These are phyloP conservation scores for Argyra leucocephala DNA, from an alignment of 2,888 invertebrate genomes.

Conservation along the genomic window DNA sequence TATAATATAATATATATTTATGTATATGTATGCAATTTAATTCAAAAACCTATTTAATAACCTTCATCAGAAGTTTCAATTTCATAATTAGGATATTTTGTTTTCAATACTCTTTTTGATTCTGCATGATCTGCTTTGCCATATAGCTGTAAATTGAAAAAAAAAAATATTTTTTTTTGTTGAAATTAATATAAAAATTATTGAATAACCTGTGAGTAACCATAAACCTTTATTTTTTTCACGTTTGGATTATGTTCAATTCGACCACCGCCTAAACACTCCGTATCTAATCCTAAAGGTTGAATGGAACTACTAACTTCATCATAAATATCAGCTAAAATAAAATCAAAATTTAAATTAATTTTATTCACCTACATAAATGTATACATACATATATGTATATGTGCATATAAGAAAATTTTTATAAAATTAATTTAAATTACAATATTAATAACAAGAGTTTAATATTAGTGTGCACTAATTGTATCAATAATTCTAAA, in stretches of 20 bases:
- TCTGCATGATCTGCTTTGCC: slow-evolving; percentile 83
- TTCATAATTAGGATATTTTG: slow-evolving; percentile 61
- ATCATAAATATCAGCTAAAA: slow-evolving; percentile 72
- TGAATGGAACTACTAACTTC: slow-evolving; percentile 41
- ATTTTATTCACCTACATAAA: too few species aligned
- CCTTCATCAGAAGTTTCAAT: slow-evolving; percentile 70
- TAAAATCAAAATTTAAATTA: too few species aligned
- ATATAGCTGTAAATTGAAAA: slow-evolving; percentile 54
- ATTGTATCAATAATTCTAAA: too few species aligned
- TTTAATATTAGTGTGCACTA: too few species aligned
- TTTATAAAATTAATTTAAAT: too few species aligned
- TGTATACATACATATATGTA: too few species aligned
- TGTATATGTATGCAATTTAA: too few species aligned
- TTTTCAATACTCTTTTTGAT: slow-evolving; percentile 64
- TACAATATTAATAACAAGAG: too few species aligned
- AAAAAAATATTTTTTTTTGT: background rate
- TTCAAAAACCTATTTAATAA: slow-evolving; percentile 29
- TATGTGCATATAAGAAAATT: too few species aligned
- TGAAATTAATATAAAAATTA: background rate
- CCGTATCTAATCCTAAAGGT: slow-evolving; percentile 53
- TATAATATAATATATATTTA: too few species aligned
- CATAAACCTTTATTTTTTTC: slow-evolving; percentile 79
- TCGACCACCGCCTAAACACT: slow-evolving; percentile 86
- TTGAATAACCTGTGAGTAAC: slow-evolving; percentile 68
- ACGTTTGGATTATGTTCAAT: slow-evolving; percentile 71